A percentile compares a stretch with the other conserved stretches of the same genome.
Evolutionary conservation across 2,797 vertebrate genomes (phyloP).

Genomic region (Peromyscus eremicus): DNA sequence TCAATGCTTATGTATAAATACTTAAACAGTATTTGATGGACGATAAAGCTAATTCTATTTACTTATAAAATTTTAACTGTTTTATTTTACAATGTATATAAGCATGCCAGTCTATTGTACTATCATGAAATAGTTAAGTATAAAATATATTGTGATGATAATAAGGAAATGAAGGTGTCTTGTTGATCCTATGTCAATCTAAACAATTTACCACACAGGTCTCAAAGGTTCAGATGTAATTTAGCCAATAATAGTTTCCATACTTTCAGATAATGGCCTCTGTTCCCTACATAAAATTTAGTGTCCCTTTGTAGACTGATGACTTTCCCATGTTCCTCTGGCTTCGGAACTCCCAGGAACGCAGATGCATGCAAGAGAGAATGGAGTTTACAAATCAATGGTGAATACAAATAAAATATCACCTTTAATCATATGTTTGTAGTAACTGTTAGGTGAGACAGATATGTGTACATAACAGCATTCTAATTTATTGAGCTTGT

Average conservation of each 20-base stretch:
- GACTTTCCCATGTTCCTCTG: not conserved
- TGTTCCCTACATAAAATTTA: not conserved
- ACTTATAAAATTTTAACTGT: not conserved
- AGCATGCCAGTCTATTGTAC: not conserved
- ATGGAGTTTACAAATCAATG: not conserved
- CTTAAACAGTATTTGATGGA: not conserved
- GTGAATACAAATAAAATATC: not conserved
- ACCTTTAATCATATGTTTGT: not conserved
- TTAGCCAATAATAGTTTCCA: not conserved
- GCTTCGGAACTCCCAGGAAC: not conserved
- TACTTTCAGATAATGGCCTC: not conserved
- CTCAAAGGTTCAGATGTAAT: not conserved
- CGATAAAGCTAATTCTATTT: not conserved
- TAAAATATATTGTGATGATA: not conserved
- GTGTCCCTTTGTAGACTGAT: not conserved
- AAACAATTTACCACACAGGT: not conserved
- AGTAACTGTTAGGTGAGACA: not conserved
- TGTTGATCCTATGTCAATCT: not conserved
- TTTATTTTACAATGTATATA: not conserved
- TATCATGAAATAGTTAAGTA: not conserved
- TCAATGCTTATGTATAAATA: not conserved
- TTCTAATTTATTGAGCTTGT: not conserved
- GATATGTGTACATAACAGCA: too few relatives aligned
- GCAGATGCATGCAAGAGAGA: not conserved
- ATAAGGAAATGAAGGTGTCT: not conserved